A percentile compares a stretch with the other conserved stretches of the same genome.
phyloP scores from a whole-genome alignment of 2,888 invertebrate species.

The Lathronympha strigana region DNA sequence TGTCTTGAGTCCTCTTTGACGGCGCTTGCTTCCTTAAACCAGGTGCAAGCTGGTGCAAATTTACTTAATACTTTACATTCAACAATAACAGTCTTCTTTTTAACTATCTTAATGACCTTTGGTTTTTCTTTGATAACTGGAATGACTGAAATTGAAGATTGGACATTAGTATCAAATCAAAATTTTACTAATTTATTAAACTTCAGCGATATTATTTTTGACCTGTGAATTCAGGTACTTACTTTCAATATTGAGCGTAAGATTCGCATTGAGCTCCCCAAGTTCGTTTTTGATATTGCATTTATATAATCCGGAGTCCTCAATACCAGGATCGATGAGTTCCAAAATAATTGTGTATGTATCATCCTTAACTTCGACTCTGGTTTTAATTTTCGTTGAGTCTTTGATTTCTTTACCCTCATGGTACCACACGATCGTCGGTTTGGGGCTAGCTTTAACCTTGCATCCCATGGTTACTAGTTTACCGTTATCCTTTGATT shows the following conservation, averaged over 20 bases:
- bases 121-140: constrained; percentile 97
- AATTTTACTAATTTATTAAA: background rate
- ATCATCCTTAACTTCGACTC: constrained; percentile 90
- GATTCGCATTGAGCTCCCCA: constrained; percentile 98
- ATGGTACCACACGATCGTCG: constrained; percentile 81
- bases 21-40: constrained; percentile 94
- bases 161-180: constrained; percentile 24
- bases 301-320: constrained; percentile 99
- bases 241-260: constrained; percentile 99
- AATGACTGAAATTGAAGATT: constrained; percentile 86
- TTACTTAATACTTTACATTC: constrained; percentile 97
- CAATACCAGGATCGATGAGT: constrained; percentile 94
- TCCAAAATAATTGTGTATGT: constrained; percentile 94
- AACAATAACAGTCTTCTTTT: constrained; percentile 96
- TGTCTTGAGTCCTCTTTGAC: constrained; percentile 91
- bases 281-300: constrained; percentile 98
- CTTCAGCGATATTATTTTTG: too few relatives aligned
- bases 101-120: constrained; percentile 94
- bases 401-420: constrained; percentile 88
- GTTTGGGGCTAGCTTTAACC: constrained; percentile 79
- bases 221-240: constrained; percentile 64
- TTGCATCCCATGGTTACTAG: constrained; percentile 80
- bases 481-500: constrained; percentile 87
- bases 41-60: constrained; percentile 96
- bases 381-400: constrained; percentile 91